phyloP scores from a whole-genome alignment of 2,888 invertebrate genomes.

The Andrena chrysosceles region DNA sequence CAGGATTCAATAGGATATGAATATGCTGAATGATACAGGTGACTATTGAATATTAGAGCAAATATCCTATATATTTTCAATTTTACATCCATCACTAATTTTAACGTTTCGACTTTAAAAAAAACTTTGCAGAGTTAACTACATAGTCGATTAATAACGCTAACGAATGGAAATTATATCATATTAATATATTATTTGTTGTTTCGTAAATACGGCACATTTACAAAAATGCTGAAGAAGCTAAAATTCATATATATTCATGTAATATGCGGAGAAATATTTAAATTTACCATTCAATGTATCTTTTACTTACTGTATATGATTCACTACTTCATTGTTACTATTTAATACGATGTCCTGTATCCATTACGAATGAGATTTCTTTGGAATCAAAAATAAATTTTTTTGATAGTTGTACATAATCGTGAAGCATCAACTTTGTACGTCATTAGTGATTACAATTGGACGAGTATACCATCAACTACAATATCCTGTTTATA shows the following conservation, averaged over 20 bases:
- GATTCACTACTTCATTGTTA: constrained; percentile 9
- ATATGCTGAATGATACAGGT: background rate
- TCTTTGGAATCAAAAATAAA: constrained; percentile 15
- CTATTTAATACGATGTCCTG: constrained; percentile 1
- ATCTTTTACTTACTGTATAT: constrained; percentile 21
- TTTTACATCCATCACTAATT: background rate
- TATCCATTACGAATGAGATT: constrained; percentile 19
- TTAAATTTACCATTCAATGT: background rate
- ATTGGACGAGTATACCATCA: too few species aligned
- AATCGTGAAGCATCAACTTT: background rate
- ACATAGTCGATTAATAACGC: background rate
- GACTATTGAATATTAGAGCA: background rate
- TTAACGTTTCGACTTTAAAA: background rate
- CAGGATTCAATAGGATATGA: background rate
- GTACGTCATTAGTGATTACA: too few species aligned
- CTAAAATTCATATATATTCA: too few species aligned
- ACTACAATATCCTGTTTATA: too few species aligned
- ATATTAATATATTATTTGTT: too few species aligned
- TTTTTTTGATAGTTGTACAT: background rate
- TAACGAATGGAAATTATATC: background rate
- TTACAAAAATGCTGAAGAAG: too few species aligned
- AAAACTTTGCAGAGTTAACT: background rate
- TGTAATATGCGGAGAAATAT: background rate
- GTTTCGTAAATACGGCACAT: too few species aligned
- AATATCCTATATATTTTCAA: constrained; percentile 4